Evolutionary conservation across 2,888 invertebrate genomes (phyloP).

Genomic region (Epistrophe grossulariae): DNA sequence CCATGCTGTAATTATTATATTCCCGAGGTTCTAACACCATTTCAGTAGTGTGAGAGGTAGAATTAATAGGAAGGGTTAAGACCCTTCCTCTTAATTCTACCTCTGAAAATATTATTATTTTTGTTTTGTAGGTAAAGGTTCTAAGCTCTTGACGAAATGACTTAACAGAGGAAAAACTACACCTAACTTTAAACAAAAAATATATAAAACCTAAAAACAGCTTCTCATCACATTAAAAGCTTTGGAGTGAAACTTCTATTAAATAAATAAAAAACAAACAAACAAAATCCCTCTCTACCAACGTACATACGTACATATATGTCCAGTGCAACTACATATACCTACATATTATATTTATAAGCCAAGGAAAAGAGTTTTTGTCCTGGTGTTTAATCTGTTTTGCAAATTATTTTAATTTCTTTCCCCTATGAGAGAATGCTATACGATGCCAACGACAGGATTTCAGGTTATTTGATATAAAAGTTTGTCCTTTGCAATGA

Average conservation of each 20-base stretch:
- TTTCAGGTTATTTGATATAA: slow-evolving; percentile 43
- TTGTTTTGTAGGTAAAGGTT: neutral
- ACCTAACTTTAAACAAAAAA: neutral
- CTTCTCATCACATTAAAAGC: neutral
- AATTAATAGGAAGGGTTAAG: no score
- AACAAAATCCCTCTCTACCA: neutral
- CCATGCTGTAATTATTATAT: neutral
- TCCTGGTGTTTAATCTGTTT: slow-evolving; percentile 50
- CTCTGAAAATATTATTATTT: neutral
- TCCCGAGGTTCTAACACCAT: neutral
- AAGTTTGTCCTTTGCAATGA: slow-evolving; percentile 51
- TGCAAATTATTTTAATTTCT: slow-evolving; percentile 59
- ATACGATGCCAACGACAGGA: slow-evolving; percentile 36
- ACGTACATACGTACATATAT: no score
- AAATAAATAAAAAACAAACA: neutral
- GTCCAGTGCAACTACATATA: no score
- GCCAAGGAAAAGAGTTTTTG: neutral
- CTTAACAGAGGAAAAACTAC: neutral
- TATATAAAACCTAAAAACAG: neutral
- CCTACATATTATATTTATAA: no score
- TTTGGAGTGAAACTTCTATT: neutral
- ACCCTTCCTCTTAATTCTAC: neutral
- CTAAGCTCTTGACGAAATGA: neutral
- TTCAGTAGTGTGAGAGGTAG: neutral
- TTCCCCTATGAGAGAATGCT: neutral